Conservation (phyloP, 1,140 invertebrate species). For the Drosophila sechellia region DNA sequence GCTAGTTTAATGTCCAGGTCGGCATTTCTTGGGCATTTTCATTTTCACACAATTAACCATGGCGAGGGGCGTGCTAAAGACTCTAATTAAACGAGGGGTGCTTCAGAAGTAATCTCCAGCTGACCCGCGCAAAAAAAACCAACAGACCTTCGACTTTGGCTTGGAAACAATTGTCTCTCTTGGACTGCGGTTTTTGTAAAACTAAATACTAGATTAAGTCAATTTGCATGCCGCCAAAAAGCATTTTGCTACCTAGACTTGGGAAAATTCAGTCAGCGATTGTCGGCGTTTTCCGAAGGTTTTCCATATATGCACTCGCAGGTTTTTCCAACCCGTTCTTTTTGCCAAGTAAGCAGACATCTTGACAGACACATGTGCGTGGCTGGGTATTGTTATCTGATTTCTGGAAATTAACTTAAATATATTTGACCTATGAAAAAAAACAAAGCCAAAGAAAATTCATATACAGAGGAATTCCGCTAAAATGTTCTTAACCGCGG, state of each 20-base stretch:
- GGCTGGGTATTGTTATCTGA: slow-evolving; percentile 47
- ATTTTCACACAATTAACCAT: slow-evolving; percentile 74
- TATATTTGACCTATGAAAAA: slow-evolving; percentile 27
- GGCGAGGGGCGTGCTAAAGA: slow-evolving; percentile 66
- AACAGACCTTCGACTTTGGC: slow-evolving; percentile 53
- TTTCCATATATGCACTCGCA: slow-evolving; percentile 58
- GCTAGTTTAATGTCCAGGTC: slow-evolving; percentile 63
- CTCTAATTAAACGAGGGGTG: slow-evolving; percentile 67
- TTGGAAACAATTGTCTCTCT: slow-evolving; percentile 70
- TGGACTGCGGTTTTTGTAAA: slow-evolving; percentile 68
- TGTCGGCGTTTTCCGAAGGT: slow-evolving; percentile 80
- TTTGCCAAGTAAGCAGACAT: slow-evolving; percentile 34
- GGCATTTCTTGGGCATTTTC: slow-evolving; percentile 52
- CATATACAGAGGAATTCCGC: slow-evolving; percentile 5
- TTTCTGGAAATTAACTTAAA: slow-evolving; percentile 59
- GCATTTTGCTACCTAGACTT: slow-evolving; percentile 72
- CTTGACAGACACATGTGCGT: slow-evolving; percentile 61
- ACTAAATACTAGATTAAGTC: slow-evolving; percentile 79
- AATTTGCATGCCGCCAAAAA: slow-evolving; percentile 76
- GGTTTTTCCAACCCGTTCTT: slow-evolving; percentile 11
- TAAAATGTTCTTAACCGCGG: slow-evolving; percentile 25
- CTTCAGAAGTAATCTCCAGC: slow-evolving; percentile 44
- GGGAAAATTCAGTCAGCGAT: slow-evolving; percentile 67
- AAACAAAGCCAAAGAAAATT: slow-evolving; percentile 31
- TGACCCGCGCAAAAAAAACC: slow-evolving; percentile 19